phyloP scores from a whole-genome alignment of 92 coral and sea anemone genomes.

The Actinostola sp. region DNA sequence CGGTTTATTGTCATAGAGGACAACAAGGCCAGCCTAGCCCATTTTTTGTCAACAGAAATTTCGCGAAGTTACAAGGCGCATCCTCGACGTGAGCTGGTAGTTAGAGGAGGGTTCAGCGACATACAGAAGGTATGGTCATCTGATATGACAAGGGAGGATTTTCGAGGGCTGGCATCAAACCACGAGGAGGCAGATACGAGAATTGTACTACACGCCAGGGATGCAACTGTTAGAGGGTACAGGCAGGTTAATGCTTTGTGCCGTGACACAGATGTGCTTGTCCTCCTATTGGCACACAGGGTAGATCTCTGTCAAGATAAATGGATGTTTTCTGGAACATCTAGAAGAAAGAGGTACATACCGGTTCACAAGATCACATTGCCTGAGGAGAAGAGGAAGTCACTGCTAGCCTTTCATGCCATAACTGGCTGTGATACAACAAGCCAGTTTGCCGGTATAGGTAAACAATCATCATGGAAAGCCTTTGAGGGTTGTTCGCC shows the following conservation, averaged over 20 bases:
- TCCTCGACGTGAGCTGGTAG: constrained; percentile 53
- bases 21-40: constrained; percentile 60
- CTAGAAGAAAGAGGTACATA: constrained; percentile 36
- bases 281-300: constrained; percentile 67
- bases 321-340: constrained; percentile 72
- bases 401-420: constrained; percentile 67
- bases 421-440: constrained; percentile 62
- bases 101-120: constrained; percentile 63
- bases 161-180: constrained; percentile 37
- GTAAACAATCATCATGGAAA: constrained; percentile 43
- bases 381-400: constrained; percentile 49
- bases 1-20: constrained; percentile 52
- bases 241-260: constrained; percentile 53
- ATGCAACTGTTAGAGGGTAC: constrained; percentile 56
- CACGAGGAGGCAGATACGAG: constrained; percentile 67
- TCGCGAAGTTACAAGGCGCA: constrained; percentile 27
- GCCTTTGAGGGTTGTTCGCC: constrained; percentile 27
- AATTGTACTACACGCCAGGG: constrained; percentile 61
- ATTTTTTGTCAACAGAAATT: constrained; percentile 29
- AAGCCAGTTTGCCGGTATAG: constrained; percentile 52
- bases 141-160: constrained; percentile 15
- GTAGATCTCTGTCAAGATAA: constrained; percentile 49
- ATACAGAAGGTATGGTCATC: constrained; percentile 49
- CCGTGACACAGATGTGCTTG: constrained; percentile 61
- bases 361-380: constrained; percentile 59